Percentiles rank a stretch among this genome's conserved stretches.
These are phyloP conservation scores for Clarias gariepinus DNA, from an alignment of 2,113 vertebrate species.

Conservation along the genomic window DNA sequence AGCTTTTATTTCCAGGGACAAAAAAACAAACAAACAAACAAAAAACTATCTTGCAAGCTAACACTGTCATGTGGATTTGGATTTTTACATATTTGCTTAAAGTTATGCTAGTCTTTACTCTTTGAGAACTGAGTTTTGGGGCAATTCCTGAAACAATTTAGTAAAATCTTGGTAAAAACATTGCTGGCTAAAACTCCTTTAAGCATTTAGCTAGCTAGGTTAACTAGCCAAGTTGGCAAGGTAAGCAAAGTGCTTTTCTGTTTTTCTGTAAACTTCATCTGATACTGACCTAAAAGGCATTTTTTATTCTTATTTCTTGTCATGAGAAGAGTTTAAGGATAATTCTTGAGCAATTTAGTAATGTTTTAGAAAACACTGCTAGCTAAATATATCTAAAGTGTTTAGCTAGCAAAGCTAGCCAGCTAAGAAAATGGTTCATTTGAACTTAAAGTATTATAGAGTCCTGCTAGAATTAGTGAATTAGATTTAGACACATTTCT, in stretches of 20 bases:
- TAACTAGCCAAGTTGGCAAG: background rate
- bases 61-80: no score
- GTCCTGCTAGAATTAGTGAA: no score
- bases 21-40: no score
- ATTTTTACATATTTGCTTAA: background rate
- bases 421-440: background rate
- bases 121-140: no score
- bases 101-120: background rate
- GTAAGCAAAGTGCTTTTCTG: background rate
- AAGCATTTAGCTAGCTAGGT: background rate
- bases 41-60: no score
- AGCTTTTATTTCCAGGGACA: background rate
- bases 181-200: background rate
- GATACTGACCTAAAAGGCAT: background rate
- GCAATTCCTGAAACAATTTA: no score
- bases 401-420: background rate
- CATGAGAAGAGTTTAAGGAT: background rate
- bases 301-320: background rate
- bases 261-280: background rate
- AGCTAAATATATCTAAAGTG: background rate
- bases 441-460: background rate
- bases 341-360: background rate
- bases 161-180: background rate
- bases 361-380: background rate
- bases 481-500: no score